These are phyloP conservation scores for Myrmecophaga tridactyla DNA, from an alignment of 2,113 vertebrate species.

Conservation along the genomic window DNA sequence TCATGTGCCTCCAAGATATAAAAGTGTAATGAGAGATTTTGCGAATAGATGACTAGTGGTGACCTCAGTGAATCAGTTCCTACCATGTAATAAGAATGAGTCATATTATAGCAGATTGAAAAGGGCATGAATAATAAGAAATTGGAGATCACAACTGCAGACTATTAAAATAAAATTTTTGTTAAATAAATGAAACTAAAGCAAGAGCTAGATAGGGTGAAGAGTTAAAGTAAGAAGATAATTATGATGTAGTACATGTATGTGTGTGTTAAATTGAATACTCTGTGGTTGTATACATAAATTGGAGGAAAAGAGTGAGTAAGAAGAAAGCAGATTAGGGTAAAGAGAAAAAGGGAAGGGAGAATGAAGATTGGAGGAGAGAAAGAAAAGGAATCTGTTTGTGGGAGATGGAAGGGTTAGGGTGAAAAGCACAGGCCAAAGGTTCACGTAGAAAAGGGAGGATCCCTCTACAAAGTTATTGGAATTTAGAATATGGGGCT, in stretches of 20 bases:
- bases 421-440: not conserved
- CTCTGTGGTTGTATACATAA: not conserved
- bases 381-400: not conserved
- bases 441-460: not conserved
- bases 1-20: not conserved
- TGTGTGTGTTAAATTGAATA: not conserved
- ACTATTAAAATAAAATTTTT: not conserved
- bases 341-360: not conserved
- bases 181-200: not conserved
- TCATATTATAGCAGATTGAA: not conserved
- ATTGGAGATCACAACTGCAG: not conserved
- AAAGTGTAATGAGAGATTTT: not conserved
- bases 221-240: not conserved
- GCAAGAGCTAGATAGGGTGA: not conserved
- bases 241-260: not conserved
- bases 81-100: not conserved
- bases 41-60: not conserved
- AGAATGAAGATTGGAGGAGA: not conserved
- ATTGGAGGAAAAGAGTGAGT: not conserved
- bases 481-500: not conserved
- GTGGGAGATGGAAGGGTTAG: not conserved
- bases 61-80: not conserved
- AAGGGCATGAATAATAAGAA: not conserved
- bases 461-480: not conserved
- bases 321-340: not conserved